Base-by-base conservation (phyloP, 2,113 vertebrate species). In the Pungitius pungitius region DNA sequence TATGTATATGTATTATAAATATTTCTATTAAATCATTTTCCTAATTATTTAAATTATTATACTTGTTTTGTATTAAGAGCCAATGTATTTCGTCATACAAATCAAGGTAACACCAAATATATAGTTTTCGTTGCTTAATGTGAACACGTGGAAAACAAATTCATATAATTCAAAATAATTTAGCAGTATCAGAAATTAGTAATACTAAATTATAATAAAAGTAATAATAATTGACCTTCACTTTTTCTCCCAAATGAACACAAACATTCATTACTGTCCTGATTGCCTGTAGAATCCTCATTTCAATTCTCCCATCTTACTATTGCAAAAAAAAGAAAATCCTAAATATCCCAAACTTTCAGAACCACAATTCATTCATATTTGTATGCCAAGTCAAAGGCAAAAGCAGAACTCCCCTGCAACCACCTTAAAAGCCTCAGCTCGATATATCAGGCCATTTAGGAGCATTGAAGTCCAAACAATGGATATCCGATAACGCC, bases 401-500 rank as follows among this genome's bases (percentile, higher is more conserved):
- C 77, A 91, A 92, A 92, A 78, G 73, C 77, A 90, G 88, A 93
- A 94, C 90, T 92, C 92, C 91, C 92, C 60, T 91, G 92, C 88
- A 92, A 92, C 90, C 90, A 85, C 79, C 90, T 93, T 93, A 93
- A 94, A 94, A 94, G 93, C 94, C 85, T 89, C 84, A 75, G 88
- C 90, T 93, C 93, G 45, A 95, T 93, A 93, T 81, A 92, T 91
- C 91, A 92, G 91, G 75, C 92, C 90, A 91, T 92, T 94, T 95
- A 94, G 92, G 82, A 85, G 85, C 91, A 88, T 93, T 87, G 76
- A 92, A 93, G 91, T 93, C 91, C 87, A 91, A 93, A 93, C 93
- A 93, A 94, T 93, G 85, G 93, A 94, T 94, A 91, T 91, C 91
- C 91, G 72, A 94, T 94, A 94, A 93, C 75, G 87, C 91, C 87